Percentiles rank a stretch among this genome's conserved stretches.
Evolutionary conservation across 1,140 invertebrate genomes (phyloP).

Genomic region (Drepana arcuata): DNA sequence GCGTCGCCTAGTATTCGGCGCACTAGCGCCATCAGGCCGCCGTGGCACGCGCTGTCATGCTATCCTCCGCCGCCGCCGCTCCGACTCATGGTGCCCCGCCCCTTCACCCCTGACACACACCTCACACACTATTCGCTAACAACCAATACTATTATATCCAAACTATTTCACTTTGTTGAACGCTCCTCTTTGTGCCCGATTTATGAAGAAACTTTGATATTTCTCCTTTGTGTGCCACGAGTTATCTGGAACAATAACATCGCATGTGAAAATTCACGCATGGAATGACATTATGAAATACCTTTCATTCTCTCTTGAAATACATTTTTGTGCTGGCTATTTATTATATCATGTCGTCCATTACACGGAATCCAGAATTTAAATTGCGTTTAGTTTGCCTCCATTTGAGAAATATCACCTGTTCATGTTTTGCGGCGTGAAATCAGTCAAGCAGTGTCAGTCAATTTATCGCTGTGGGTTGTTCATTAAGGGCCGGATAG

Average conservation of each 20-base stretch:
- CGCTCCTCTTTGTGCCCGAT: constrained; percentile 10
- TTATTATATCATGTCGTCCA: no score
- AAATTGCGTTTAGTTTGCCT: no score
- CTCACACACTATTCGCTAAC: constrained; percentile 14
- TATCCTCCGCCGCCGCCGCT: constrained; percentile 46
- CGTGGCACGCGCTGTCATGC: constrained; percentile 61
- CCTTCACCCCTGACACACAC: constrained; percentile 21
- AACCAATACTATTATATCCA: no score
- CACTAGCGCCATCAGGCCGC: constrained; percentile 71
- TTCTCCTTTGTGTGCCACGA: constrained; percentile 1
- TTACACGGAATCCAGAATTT: no score
- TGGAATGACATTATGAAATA: no score
- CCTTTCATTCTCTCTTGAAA: background rate
- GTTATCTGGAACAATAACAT: constrained; percentile 19
- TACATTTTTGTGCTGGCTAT: no score
- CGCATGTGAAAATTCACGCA: background rate
- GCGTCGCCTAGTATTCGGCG: constrained; percentile 71
- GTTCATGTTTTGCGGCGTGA: no score
- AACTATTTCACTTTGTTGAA: constrained; percentile 28
- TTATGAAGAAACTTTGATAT: constrained; percentile 11
- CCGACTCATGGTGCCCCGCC: constrained; percentile 34
- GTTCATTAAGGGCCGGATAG: no score
- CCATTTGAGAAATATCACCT: no score
- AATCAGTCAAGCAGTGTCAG: no score
- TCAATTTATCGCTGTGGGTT: no score